Evolutionary conservation across 1,140 invertebrate species (phyloP).

Genomic region (Penaeus vannamei): DNA sequence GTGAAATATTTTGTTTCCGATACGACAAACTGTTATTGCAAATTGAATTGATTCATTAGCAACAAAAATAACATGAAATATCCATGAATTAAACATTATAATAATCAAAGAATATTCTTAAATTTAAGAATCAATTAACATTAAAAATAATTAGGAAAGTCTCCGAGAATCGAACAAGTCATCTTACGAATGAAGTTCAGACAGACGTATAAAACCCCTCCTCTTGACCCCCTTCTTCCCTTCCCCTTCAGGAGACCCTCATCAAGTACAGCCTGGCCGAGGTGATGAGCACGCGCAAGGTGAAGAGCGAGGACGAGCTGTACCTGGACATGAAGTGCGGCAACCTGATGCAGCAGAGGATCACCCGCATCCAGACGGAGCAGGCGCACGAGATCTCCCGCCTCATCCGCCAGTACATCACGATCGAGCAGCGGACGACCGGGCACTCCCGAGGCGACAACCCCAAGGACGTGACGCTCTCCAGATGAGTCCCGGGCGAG

Average conservation of each 20-base stretch:
- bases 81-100: too few species aligned
- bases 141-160: too few species aligned
- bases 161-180: too few species aligned
- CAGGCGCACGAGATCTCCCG: slow-evolving; percentile 96
- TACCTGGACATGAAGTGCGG: slow-evolving; percentile 98
- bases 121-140: too few species aligned
- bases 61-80: too few species aligned
- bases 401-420: slow-evolving; percentile 96
- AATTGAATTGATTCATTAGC: too few species aligned
- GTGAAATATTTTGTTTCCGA: too few species aligned
- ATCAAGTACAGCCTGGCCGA: slow-evolving; percentile 94
- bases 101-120: too few species aligned
- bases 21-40: too few species aligned
- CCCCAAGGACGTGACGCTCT: slow-evolving; percentile 63
- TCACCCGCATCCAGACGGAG: slow-evolving; percentile 95
- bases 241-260: slow-evolving; percentile 81
- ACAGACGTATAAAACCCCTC: background rate
- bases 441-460: slow-evolving; percentile 55
- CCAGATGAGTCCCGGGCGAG: slow-evolving; percentile 47
- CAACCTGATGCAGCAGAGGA: slow-evolving; percentile 95
- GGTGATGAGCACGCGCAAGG: slow-evolving; percentile 95
- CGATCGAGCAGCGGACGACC: slow-evolving; percentile 79
- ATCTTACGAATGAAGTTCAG: background rate
- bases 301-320: slow-evolving; percentile 91
- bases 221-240: background rate